Percentiles rank a stretch among this genome's conserved stretches.
Evolutionary conservation across 2,113 vertebrate species (phyloP).

Genomic region (Pithys albifrons): DNA sequence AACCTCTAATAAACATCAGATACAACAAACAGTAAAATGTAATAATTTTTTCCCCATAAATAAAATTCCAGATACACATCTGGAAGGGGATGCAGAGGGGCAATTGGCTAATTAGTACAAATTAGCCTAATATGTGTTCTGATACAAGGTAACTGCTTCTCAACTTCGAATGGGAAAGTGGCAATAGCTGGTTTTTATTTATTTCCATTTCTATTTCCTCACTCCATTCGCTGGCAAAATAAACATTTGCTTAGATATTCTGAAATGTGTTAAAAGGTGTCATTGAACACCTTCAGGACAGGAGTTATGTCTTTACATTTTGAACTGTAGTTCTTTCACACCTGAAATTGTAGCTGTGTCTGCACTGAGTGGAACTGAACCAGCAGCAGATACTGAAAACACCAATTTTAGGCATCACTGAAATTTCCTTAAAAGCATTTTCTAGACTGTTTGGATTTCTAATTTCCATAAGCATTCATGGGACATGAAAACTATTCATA

Average conservation of each 20-base stretch:
- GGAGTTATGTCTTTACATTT: background rate
- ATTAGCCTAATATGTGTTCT: background rate
- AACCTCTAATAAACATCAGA: background rate
- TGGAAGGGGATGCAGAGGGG: background rate
- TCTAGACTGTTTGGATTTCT: background rate
- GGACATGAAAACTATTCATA: background rate
- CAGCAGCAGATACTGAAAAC: background rate
- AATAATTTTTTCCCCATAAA: background rate
- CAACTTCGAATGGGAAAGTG: background rate
- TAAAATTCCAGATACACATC: background rate
- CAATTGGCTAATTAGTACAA: background rate
- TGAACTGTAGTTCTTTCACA: background rate
- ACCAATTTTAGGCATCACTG: background rate
- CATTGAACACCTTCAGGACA: background rate
- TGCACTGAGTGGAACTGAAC: background rate
- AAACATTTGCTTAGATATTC: slow-evolving; percentile 36
- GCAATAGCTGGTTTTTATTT: background rate
- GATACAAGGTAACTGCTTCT: background rate
- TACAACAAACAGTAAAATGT: background rate
- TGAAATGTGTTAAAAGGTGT: background rate
- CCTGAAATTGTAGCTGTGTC: background rate
- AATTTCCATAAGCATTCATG: background rate
- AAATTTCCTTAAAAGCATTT: background rate
- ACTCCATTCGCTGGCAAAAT: slow-evolving; percentile 46
- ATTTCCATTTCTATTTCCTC: background rate